phyloP scores from a whole-genome alignment of 2,113 vertebrate species.

The Arothron firmamentum region DNA sequence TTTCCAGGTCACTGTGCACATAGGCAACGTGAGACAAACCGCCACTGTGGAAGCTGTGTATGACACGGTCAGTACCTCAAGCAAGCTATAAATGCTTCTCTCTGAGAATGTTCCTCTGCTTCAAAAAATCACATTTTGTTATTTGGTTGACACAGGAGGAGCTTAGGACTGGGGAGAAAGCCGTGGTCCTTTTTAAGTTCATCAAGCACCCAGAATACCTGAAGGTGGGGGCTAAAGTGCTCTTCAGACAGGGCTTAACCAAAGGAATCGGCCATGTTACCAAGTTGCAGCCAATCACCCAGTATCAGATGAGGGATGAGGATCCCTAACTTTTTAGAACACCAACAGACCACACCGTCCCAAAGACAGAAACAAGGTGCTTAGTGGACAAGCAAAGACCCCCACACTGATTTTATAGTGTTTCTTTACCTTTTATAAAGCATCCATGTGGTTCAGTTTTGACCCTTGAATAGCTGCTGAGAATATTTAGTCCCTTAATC shows the following conservation, averaged over 20 bases:
- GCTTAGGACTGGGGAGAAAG: constrained; percentile 94
- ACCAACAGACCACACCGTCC: constrained; percentile 35
- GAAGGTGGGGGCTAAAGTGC: constrained; percentile 93
- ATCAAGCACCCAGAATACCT: constrained; percentile 98
- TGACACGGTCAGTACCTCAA: constrained; percentile 82
- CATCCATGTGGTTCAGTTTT: too few relatives aligned
- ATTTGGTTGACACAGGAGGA: constrained; percentile 78
- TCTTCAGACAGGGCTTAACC: constrained; percentile 94
- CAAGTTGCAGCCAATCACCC: constrained; percentile 82
- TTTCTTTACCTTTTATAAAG: too few relatives aligned
- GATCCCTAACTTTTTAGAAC: constrained; percentile 30
- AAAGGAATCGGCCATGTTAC: constrained; percentile 98
- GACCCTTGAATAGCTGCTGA: too few relatives aligned
- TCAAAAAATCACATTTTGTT: not conserved
- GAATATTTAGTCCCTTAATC: too few relatives aligned
- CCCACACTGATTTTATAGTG: too few relatives aligned
- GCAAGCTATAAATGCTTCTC: not conserved
- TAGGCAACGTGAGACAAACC: constrained; percentile 94
- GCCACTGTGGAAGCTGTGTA: constrained; percentile 91
- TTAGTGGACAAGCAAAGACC: constrained; percentile 2
- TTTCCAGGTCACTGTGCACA: constrained; percentile 96
- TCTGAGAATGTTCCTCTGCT: not conserved
- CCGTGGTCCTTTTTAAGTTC: constrained; percentile 93
- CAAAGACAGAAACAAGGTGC: constrained; percentile 26
- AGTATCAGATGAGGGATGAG: constrained; percentile 50